Evolutionary conservation across 2,113 vertebrate genomes (phyloP).

Genomic region (Syngnathoides biaculeatus): DNA sequence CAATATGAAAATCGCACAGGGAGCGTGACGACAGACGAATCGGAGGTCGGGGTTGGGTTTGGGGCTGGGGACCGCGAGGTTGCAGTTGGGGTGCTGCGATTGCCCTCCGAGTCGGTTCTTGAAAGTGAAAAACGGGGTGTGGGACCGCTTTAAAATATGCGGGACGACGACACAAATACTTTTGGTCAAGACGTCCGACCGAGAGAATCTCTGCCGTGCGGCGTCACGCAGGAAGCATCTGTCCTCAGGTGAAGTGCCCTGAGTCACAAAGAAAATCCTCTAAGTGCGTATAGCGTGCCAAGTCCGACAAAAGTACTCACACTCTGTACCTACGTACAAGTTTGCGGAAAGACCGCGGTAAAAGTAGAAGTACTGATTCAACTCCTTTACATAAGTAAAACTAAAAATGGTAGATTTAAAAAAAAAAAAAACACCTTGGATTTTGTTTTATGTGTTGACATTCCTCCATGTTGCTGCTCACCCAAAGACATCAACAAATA

Average conservation of each 20-base stretch:
- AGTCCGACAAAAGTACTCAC: conserved; percentile 6
- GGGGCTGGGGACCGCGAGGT: neutral
- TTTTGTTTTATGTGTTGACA: too few relatives aligned
- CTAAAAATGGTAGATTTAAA: neutral
- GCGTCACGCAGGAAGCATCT: conserved; percentile 38
- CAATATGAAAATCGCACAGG: conserved; percentile 8
- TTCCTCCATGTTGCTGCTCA: too few relatives aligned
- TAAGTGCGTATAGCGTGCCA: conserved; percentile 5
- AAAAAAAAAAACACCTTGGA: too few relatives aligned
- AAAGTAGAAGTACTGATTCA: neutral
- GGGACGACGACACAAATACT: conserved; percentile 24
- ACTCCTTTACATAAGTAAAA: neutral
- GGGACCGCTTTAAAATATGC: conserved; percentile 24
- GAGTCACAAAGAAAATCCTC: conserved; percentile 39
- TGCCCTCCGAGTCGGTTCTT: neutral
- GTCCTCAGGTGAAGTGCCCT: conserved; percentile 25
- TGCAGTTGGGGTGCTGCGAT: neutral
- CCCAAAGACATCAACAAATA: too few relatives aligned
- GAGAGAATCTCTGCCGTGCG: conserved; percentile 24
- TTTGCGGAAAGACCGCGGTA: neutral
- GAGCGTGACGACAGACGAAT: conserved; percentile 3
- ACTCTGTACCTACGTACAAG: neutral
- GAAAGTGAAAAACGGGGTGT: conserved; percentile 30
- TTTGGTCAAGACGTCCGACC: conserved; percentile 23
- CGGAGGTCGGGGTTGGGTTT: neutral